Base-by-base conservation (phyloP, 2,888 invertebrate genomes). In the Sturmia bella region DNA sequence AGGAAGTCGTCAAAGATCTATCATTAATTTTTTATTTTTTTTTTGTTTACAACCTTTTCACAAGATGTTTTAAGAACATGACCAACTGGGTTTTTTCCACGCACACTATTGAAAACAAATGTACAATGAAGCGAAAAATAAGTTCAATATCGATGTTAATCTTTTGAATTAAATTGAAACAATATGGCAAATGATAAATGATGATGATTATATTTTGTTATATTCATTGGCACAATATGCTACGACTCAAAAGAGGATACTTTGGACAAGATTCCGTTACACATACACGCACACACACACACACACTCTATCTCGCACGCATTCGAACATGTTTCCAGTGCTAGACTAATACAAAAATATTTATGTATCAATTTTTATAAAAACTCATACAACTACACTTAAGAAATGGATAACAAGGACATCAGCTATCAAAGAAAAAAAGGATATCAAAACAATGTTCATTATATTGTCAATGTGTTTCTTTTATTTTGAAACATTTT, bases 121-220 rank as follows among this genome's bases (percentile, higher is more conserved):
- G 59, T 50, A 76, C 66, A 76, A 66, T 85, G 88, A 86, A 87
- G 86, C 88, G 87, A 88, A 86, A 88, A 88, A 88, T 88, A 86
- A 86, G 86, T 87, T 88, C 87, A 86, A 84, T 85, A 86, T 61
- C 85, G 86, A 88, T 86, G 86, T 85, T 88, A 88, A 89, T 89
- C 88, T 87, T 79, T 21, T 41, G 74, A 57, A 82, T 76, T 76
- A 84, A 86, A 84, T 85, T 88, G 86, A 70, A 86, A 88, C 89
- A 89, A 89, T 89, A 89, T 89, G 88, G 88, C 88, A 87, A 88
- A 87, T 89, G 89, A 89, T 89, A 89, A 89, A 89, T 89, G 89
- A 88, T 87, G 86, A 85, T 87, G 86, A 86, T 86, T 87, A 84
- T 64, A 72, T 79, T 69, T 70, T 32, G 54, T 68, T 61, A 19